Evolutionary conservation across 1,140 invertebrate species (phyloP), one percentile per base, ranked within the genome.

Genomic region (Vollenhovia emeryi): DNA sequence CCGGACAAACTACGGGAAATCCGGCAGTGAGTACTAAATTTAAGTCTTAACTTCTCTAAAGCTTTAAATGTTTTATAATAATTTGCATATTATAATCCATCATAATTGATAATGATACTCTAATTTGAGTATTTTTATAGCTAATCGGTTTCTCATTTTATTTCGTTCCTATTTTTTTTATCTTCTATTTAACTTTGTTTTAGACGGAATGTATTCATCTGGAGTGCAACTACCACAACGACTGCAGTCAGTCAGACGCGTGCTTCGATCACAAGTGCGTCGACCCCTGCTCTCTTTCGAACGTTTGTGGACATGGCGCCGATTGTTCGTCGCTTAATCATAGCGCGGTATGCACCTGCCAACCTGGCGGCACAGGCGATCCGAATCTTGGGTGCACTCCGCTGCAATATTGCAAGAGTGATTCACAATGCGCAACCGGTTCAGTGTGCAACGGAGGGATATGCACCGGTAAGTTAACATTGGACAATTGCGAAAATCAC

Each of bases 331-430:
- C 97, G 0, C 95, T 95, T 71, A 97, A 97, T 92, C 97, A 98
- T 87, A 96, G 97, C n/a, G 97, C 97, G 2, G 95, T 97, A 15
- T 99, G 98, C 91, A 96, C 96, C 7, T 99, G 98, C 92, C 95
- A 96, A 91, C 95, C 97, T 21, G 98, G 98, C 24, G 97, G 96
- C 79, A 98, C 98, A 11, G 98, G 98, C 64, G 97, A 98, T 95
- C 97, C 98, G 21, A 96, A 97, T 78, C 95, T 98, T 43, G 98
- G 98, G 11, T 98, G 98, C 92, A 96, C 97, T 50, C 95, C 96
- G 4, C 95, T 98, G 48, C 97, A 98, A 86, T 98, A 97, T 89
- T 98, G 98, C 92, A 96, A 96, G 64, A 93, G 94, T 87, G 97
- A 98, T 75, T 96, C 94, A 27, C 97, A 98, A 89, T 98, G 98